A percentile compares a stretch with the other conserved stretches of the same genome.
phyloP scores from a whole-genome alignment of 2,113 vertebrate genomes.

The Pheucticus melanocephalus region DNA sequence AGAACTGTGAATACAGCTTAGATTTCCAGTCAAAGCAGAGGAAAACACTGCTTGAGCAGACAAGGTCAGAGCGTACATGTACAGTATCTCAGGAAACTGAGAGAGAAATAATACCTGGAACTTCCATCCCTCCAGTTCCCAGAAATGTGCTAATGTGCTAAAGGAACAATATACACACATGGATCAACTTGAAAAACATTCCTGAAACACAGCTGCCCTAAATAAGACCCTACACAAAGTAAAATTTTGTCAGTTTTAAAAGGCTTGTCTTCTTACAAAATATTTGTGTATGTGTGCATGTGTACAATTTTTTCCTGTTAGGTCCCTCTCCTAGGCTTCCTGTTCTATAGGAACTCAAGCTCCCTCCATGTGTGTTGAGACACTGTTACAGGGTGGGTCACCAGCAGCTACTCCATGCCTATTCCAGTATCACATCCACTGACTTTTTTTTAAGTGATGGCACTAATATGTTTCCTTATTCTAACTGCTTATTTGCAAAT shows the following conservation, averaged over 20 bases:
- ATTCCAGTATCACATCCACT: neutral
- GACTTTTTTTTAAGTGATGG: neutral
- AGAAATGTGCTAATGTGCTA: conserved; percentile 48
- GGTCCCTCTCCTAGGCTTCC: neutral
- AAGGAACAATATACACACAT: conserved; percentile 6
- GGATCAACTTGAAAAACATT: conserved; percentile 28
- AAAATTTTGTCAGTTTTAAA: neutral
- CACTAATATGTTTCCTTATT: neutral
- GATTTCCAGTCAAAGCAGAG: conserved; percentile 39
- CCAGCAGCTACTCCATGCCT: neutral
- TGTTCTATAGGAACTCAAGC: neutral
- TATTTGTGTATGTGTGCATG: neutral
- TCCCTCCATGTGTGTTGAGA: neutral
- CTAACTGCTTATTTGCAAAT: neutral
- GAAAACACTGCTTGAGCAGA: neutral
- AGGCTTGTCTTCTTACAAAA: neutral
- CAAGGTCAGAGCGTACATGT: conserved; percentile 22
- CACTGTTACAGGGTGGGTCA: neutral
- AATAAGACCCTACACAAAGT: neutral
- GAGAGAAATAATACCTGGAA: conserved; percentile 66
- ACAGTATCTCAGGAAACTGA: conserved; percentile 60
- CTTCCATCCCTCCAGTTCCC: conserved; percentile 24
- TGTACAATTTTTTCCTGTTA: neutral
- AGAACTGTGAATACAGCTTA: conserved; percentile 55
- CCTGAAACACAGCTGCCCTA: neutral